Conservation (phyloP, 1,140 invertebrate species). For the Gryllus bimaculatus region DNA sequence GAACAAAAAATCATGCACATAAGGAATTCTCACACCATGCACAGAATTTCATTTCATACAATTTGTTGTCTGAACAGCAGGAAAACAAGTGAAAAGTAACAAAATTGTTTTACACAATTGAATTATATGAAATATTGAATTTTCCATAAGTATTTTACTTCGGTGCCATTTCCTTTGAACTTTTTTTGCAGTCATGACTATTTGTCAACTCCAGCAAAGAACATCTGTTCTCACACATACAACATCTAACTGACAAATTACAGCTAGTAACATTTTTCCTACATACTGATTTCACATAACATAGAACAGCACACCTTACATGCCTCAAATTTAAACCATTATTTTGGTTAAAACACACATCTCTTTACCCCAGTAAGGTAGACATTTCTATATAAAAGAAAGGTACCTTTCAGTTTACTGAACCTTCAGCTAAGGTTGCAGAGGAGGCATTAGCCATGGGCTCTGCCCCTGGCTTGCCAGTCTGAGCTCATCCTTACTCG, state of each 20-base stretch:
- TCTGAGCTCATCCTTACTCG: background rate
- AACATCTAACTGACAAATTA: background rate
- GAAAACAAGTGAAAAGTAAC: background rate
- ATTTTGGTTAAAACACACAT: background rate
- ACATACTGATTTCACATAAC: background rate
- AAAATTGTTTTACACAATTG: too few species aligned
- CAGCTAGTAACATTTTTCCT: background rate
- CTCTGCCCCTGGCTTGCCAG: background rate
- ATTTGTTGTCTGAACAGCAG: background rate
- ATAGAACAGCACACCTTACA: background rate
- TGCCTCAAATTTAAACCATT: background rate
- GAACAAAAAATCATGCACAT: background rate
- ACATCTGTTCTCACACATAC: background rate
- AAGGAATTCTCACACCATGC: background rate
- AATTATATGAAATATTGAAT: too few species aligned
- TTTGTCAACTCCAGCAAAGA: background rate
- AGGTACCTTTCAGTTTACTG: background rate
- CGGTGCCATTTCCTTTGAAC: too few species aligned
- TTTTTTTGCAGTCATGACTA: too few species aligned
- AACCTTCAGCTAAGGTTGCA: background rate
- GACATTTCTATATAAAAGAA: background rate
- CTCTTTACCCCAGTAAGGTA: background rate
- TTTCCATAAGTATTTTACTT: too few species aligned
- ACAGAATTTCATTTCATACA: background rate
- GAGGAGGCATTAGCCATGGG: background rate